These are phyloP conservation scores for Phorcus lineatus DNA, from an alignment of 2,888 invertebrate genomes.

Conservation along the genomic window DNA sequence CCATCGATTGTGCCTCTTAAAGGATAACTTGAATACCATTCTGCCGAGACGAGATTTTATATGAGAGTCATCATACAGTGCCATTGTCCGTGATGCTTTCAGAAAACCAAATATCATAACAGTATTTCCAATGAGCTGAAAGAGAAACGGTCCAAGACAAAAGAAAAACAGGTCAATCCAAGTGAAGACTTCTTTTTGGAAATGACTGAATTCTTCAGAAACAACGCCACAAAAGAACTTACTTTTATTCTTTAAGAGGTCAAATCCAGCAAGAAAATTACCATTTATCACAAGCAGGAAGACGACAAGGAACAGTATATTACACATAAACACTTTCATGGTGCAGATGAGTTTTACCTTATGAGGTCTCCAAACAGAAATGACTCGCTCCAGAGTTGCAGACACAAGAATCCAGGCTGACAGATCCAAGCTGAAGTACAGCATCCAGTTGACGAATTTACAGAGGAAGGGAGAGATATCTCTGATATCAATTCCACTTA, in stretches of 20 bases:
- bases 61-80: no score
- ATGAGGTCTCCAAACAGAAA: conserved; percentile 48
- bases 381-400: conserved; percentile 42
- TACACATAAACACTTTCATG: conserved; percentile 32
- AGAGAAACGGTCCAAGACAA: no score
- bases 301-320: conserved; percentile 24
- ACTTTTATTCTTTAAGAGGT: not conserved
- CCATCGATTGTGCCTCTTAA: no score
- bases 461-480: conserved; percentile 27
- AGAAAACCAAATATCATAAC: no score
- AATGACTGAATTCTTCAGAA: no score
- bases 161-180: no score
- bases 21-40: no score
- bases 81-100: no score
- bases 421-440: conserved; percentile 36
- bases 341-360: conserved; percentile 38
- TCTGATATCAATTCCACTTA: conserved; percentile 36
- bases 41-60: no score
- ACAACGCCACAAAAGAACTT: no score
- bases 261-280: conserved; percentile 34
- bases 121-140: no score
- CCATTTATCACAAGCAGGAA: conserved; percentile 31
- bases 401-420: conserved; percentile 49
- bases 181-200: no score
- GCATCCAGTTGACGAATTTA: conserved; percentile 34